Percentiles rank a stretch among this genome's conserved stretches.
Evolutionary conservation across 1,140 invertebrate genomes (phyloP).

Genomic region (Oppia nitens): DNA sequence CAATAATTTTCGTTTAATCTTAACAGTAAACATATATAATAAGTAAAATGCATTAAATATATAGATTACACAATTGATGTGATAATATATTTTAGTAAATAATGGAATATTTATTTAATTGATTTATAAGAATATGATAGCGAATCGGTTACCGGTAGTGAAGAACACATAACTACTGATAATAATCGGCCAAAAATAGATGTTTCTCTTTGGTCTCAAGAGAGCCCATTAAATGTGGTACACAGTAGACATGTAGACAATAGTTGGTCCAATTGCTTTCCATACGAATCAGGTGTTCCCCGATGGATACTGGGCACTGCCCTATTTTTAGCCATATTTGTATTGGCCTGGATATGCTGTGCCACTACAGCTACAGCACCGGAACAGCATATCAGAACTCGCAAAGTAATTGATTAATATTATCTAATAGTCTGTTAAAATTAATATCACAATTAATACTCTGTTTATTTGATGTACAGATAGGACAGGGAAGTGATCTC

Average conservation of each 20-base stretch:
- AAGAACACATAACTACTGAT: background rate
- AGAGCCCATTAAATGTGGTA: background rate
- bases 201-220: background rate
- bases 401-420: background rate
- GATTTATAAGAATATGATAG: background rate
- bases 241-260: slow-evolving; percentile 20
- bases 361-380: slow-evolving; percentile 26
- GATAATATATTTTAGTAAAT: too few species aligned
- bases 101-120: background rate
- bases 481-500: background rate
- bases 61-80: too few species aligned
- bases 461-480: background rate
- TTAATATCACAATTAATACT: background rate
- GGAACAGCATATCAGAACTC: slow-evolving; percentile 5
- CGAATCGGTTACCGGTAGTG: background rate
- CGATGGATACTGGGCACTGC: slow-evolving; percentile 32
- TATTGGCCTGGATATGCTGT: slow-evolving; percentile 36
- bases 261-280: slow-evolving; percentile 35
- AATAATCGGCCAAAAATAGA: background rate
- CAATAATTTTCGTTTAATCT: too few species aligned
- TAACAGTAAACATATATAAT: too few species aligned
- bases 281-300: slow-evolving; percentile 35
- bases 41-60: too few species aligned
- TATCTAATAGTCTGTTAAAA: background rate
- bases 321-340: slow-evolving; percentile 31